Percentiles rank a stretch among this genome's conserved stretches.
Evolutionary conservation across 2,888 invertebrate genomes (phyloP).

Genomic region (Miltochrista miniata): DNA sequence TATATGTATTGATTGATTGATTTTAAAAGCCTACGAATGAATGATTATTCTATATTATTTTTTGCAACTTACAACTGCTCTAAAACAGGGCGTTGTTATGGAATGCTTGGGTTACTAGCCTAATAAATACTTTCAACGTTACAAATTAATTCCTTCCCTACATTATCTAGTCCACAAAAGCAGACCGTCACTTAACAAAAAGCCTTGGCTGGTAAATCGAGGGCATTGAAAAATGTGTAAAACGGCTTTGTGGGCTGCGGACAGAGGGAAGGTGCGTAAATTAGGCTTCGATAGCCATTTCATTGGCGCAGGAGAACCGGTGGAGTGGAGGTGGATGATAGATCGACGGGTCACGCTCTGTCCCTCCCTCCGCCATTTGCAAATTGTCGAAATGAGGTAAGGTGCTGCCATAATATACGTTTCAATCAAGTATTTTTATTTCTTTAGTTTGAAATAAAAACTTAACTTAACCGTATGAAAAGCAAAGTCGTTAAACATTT

Average conservation of each 20-base stretch:
- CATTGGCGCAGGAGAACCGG: slow-evolving; percentile 13
- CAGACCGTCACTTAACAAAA: slow-evolving; percentile 7
- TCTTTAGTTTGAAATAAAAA: too few relatives aligned
- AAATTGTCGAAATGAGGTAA: slow-evolving; percentile 41
- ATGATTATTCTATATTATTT: too few relatives aligned
- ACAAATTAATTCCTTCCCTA: too few relatives aligned
- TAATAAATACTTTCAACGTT: too few relatives aligned
- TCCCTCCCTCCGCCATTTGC: slow-evolving; percentile 38
- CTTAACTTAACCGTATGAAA: too few relatives aligned
- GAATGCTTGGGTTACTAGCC: too few relatives aligned
- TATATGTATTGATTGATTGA: too few relatives aligned
- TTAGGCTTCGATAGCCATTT: slow-evolving; percentile 35
- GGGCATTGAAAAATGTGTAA: slow-evolving; percentile 22
- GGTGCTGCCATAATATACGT: slow-evolving; percentile 18
- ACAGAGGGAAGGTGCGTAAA: slow-evolving; percentile 23
- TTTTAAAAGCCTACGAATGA: too few relatives aligned
- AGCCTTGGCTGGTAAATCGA: slow-evolving; percentile 8
- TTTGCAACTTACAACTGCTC: too few relatives aligned
- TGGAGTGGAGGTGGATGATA: slow-evolving; percentile 39
- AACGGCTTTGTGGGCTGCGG: slow-evolving; percentile 13
- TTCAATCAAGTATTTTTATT: background rate
- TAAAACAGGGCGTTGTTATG: too few relatives aligned
- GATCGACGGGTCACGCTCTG: slow-evolving; percentile 32
- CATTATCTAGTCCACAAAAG: too few relatives aligned
- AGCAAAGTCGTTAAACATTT: too few relatives aligned